Conservation (phyloP, 2,888 invertebrate species). For the Syrphus vitripennis region DNA sequence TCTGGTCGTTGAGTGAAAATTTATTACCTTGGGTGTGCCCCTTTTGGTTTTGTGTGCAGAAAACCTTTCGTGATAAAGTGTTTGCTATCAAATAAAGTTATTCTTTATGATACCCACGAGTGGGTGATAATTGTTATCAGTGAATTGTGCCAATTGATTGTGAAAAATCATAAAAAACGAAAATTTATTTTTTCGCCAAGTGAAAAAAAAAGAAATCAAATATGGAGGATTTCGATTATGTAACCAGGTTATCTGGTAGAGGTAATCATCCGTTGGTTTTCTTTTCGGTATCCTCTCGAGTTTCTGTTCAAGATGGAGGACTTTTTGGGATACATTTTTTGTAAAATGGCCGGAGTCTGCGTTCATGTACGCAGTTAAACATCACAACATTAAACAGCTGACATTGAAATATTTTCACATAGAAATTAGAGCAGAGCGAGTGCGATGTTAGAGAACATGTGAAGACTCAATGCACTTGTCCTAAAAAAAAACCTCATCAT, state of each 20-base stretch:
- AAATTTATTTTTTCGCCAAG: slow-evolving; percentile 1
- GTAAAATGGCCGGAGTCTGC: slow-evolving; percentile 59
- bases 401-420: slow-evolving; percentile 12
- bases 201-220: slow-evolving; percentile 53
- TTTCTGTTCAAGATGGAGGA: slow-evolving; percentile 66
- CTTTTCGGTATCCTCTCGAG: slow-evolving; percentile 57
- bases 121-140: slow-evolving; percentile 62
- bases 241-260: slow-evolving; percentile 55
- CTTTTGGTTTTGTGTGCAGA: slow-evolving; percentile 5
- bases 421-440: neutral
- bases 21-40: slow-evolving; percentile 66
- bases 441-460: neutral
- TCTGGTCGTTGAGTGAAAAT: slow-evolving; percentile 37
- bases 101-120: slow-evolving; percentile 43
- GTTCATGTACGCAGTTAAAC: slow-evolving; percentile 42
- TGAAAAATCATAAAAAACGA: slow-evolving; percentile 37
- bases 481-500: neutral
- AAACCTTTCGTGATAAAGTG: slow-evolving; percentile 48
- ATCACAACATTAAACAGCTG: slow-evolving; percentile 66
- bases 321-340: slow-evolving; percentile 59
- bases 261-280: slow-evolving; percentile 33
- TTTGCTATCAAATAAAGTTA: slow-evolving; percentile 35
- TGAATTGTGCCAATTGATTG: slow-evolving; percentile 26
- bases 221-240: slow-evolving; percentile 62
- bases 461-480: slow-evolving; percentile 1